Conservation (phyloP, 2,797 vertebrate species). For the Pantherophis vulpinus region DNA sequence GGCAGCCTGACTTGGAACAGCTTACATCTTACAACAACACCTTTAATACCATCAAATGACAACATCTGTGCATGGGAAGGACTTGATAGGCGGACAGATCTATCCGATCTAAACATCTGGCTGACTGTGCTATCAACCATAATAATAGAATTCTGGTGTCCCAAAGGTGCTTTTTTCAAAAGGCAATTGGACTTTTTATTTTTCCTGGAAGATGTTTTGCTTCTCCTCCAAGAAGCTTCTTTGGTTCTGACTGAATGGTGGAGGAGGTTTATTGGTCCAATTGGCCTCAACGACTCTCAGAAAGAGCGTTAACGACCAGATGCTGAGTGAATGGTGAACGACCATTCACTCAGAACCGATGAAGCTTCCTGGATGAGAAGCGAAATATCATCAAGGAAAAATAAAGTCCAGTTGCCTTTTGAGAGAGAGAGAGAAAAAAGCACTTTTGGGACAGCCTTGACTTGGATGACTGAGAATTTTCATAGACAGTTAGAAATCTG, state of each 20-base stretch:
- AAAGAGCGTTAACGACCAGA: background rate
- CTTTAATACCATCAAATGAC: background rate
- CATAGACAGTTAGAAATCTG: background rate
- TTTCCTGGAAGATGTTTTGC: background rate
- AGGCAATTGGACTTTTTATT: background rate
- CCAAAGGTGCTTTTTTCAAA: background rate
- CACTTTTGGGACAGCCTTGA: fast-evolving
- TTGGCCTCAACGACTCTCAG: background rate
- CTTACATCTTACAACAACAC: background rate
- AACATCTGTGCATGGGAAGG: background rate
- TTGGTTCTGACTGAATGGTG: background rate
- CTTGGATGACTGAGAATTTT: background rate
- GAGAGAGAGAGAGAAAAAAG: background rate
- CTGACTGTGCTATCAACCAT: background rate
- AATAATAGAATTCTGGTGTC: background rate
- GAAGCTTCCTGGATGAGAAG: background rate
- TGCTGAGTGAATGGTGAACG: background rate
- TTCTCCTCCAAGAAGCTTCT: background rate
- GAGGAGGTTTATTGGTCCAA: background rate
- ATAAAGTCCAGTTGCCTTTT: background rate
- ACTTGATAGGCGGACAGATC: background rate
- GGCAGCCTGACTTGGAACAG: background rate
- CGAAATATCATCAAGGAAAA: background rate
- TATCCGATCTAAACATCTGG: background rate
- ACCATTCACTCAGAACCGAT: background rate